phyloP scores from a whole-genome alignment of 23 tunicate species.

The Aplidium turbinatum region DNA sequence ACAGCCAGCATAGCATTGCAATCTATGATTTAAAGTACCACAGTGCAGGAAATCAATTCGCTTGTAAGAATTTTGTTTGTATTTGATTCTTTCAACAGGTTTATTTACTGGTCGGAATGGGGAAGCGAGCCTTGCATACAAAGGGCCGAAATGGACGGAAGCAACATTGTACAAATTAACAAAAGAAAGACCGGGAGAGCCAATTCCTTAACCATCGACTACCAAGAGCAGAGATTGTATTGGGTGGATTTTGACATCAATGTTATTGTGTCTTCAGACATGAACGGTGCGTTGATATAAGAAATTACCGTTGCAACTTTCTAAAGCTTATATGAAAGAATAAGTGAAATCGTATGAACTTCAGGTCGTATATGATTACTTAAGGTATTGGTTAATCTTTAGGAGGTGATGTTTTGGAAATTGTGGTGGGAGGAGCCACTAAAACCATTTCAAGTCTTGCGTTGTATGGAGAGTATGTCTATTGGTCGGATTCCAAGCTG shows the following conservation, averaged over 20 bases:
- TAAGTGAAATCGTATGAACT: no score
- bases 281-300: slow-evolving; percentile 75
- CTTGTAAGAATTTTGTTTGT: no score
- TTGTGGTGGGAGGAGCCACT: slow-evolving; percentile 17
- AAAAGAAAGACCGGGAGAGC: slow-evolving; percentile 63
- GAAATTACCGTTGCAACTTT: no score
- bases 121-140: slow-evolving; percentile 69
- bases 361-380: no score
- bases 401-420: slow-evolving; percentile 9
- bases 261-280: slow-evolving; percentile 62
- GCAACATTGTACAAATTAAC: slow-evolving; percentile 33
- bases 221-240: slow-evolving; percentile 58
- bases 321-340: no score
- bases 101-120: slow-evolving; percentile 94
- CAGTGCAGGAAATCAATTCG: no score
- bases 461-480: slow-evolving; percentile 61
- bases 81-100: slow-evolving; percentile 32
- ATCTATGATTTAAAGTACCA: no score
- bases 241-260: slow-evolving; percentile 90
- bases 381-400: no score
- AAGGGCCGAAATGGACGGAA: slow-evolving; percentile 84
- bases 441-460: slow-evolving; percentile 46
- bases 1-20: no score
- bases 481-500: slow-evolving; percentile 70
- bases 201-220: slow-evolving; percentile 83